Evolutionary conservation across 2,888 invertebrate species (phyloP), one percentile per base, ranked within the genome.

Genomic region (Phengaris alcon): DNA sequence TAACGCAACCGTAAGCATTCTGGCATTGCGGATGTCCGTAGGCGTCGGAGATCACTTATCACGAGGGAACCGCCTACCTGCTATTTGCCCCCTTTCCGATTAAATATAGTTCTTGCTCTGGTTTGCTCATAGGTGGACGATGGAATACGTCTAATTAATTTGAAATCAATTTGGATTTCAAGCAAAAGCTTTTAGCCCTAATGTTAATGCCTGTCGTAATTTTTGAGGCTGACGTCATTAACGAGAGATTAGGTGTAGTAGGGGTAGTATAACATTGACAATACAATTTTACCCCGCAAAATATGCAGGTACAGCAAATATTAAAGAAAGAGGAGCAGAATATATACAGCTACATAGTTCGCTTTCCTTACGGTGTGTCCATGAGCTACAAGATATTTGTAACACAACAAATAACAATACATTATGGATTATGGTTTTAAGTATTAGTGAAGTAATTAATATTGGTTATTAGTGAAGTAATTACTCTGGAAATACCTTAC

Each of bases 401-500:
- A 22, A 48, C 48, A 48, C 48, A 48, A 48, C 48, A 8, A 48
- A 48, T 59, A 59, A 22, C 9, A 57, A 9, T 55, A 55, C 15
- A 57, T 57, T n/a, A 9, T 57, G 10, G 9, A 48, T 48, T 4
- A 48, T 35, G 35, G 35, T 1, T 12, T 52, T 22, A 22, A 22
- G 22, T 22, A 52, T 12, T 52, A 52, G 22, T 12, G 12, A 35
- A 64, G 12, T 69, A 48, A 69, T 69, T n/a, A 48, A n/a, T n/a
- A n/a, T n/a, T n/a, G n/a, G n/a, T n/a, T 22, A 52, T 12, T 52
- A 52, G 22, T 12, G 12, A 35, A 64, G 12, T 69, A 48, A 69
- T 69, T n/a, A 48, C 48, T n/a, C 77, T 82, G 85, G 87, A 85
- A 87, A 87, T 86, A 83, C 84, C 82, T 80, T 84, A 85, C 86